Evolutionary conservation across 2,797 vertebrate species (phyloP).

Genomic region (Microctenopoma steveboyesi): DNA sequence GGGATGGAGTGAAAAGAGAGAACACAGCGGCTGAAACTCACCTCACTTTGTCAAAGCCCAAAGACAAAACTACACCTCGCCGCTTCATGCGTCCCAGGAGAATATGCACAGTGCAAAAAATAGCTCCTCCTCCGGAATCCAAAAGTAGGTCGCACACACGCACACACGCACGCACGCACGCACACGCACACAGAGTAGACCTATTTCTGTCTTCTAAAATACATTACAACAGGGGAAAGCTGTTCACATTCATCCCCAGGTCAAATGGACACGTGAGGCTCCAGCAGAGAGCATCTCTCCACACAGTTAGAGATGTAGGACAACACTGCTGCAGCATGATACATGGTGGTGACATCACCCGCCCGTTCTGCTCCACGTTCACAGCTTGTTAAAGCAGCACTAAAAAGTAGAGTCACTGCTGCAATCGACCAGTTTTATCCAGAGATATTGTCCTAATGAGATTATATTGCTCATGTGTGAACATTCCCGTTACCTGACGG

Average conservation of each 20-base stretch:
- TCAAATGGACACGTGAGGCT: constrained; percentile 18
- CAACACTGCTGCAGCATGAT: background rate
- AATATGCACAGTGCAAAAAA: constrained; percentile 41
- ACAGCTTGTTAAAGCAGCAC: too few relatives aligned
- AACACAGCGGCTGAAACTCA: background rate
- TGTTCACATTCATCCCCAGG: constrained; percentile 46
- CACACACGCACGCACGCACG: too few relatives aligned
- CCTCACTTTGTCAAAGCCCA: constrained; percentile 28
- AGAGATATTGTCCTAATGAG: background rate
- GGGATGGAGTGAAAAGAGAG: background rate
- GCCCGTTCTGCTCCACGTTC: too few relatives aligned
- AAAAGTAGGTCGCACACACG: constrained; percentile 67
- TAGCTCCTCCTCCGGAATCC: constrained; percentile 44
- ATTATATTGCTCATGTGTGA: background rate
- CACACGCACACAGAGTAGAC: constrained; percentile 26
- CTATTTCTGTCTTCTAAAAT: constrained; percentile 69
- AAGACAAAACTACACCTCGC: constrained; percentile 32
- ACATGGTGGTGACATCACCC: too few relatives aligned
- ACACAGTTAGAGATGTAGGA: constrained; percentile 11
- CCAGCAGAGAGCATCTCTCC: background rate
- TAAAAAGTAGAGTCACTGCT: too few relatives aligned
- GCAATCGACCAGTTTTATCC: background rate
- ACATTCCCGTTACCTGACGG: constrained; percentile 79
- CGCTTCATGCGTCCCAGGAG: constrained; percentile 26
- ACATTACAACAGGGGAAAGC: constrained; percentile 47